phyloP scores from a whole-genome alignment of 2,888 invertebrate species.

The Euplexia lucipara region DNA sequence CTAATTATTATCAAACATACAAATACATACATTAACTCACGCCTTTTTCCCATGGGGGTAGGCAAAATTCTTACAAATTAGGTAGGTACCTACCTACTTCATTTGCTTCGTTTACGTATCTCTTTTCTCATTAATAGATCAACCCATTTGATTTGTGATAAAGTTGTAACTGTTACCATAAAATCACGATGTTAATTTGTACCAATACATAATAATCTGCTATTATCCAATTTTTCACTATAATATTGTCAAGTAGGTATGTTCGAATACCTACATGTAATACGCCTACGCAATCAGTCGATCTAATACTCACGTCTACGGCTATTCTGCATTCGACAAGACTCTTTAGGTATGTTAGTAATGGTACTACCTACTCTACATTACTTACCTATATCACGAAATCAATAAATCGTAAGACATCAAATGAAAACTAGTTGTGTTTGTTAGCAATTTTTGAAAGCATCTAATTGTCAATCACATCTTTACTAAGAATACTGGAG shows the following conservation, averaged over 20 bases:
- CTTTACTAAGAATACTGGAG: neutral
- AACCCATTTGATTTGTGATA: too few species aligned
- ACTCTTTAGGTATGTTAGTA: too few species aligned
- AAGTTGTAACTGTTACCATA: neutral
- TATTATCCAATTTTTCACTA: neutral
- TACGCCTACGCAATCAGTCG: neutral
- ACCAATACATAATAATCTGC: neutral
- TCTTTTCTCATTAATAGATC: too few species aligned
- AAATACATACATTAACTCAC: too few species aligned
- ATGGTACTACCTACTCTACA: neutral
- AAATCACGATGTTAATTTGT: neutral
- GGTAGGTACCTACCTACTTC: too few species aligned
- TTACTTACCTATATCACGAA: neutral
- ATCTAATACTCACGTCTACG: neutral
- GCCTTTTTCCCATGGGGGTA: too few species aligned
- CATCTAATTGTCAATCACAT: neutral
- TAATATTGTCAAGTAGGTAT: neutral
- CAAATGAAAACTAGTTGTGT: neutral
- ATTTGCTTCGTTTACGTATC: too few species aligned
- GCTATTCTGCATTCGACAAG: neutral
- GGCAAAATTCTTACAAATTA: too few species aligned
- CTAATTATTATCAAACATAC: too few species aligned
- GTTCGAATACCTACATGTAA: neutral
- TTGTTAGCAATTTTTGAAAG: conserved; percentile 4
- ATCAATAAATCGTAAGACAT: neutral